Conservation (phyloP, 2,888 invertebrate species). For the Tetrapedia diversipes region DNA sequence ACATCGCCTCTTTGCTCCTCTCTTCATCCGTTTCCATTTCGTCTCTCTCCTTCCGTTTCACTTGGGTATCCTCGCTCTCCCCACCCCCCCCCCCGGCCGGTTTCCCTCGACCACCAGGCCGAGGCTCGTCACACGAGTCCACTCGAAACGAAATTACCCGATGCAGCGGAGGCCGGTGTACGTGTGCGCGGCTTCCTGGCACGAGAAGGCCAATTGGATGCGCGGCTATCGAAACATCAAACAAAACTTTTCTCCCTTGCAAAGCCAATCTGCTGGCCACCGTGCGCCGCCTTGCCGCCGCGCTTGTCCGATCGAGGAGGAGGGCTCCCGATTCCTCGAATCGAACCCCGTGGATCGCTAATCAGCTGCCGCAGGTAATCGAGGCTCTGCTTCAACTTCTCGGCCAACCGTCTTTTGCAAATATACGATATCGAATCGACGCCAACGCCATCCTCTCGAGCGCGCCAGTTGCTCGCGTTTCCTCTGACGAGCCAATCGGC, state of each 20-base stretch:
- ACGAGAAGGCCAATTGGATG: slow-evolving; percentile 49
- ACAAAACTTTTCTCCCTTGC: slow-evolving; percentile 47
- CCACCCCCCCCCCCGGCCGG: background rate
- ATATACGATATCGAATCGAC: slow-evolving; percentile 22
- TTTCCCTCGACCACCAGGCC: slow-evolving; percentile 28
- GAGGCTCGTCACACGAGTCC: slow-evolving; percentile 54
- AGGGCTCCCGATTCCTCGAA: background rate
- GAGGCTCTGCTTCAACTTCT: slow-evolving; percentile 53
- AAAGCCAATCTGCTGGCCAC: slow-evolving; percentile 51
- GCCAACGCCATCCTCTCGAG: slow-evolving; percentile 2
- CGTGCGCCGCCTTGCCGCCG: slow-evolving; percentile 24
- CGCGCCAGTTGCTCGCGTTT: background rate
- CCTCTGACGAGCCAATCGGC: slow-evolving; percentile 18
- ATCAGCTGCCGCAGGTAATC: slow-evolving; percentile 43
- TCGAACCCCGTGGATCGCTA: slow-evolving; percentile 26
- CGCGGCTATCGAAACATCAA: slow-evolving; percentile 58
- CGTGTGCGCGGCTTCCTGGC: slow-evolving; percentile 44
- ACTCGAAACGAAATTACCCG: slow-evolving; percentile 67
- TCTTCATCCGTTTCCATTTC: background rate
- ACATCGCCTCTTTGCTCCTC: slow-evolving; percentile 14
- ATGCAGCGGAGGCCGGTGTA: slow-evolving; percentile 28
- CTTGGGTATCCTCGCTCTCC: background rate
- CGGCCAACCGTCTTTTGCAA: slow-evolving; percentile 19
- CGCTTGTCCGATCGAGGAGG: slow-evolving; percentile 45
- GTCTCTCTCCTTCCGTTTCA: too few species aligned